Conservation (phyloP, 2,888 invertebrate species). For the Gastracanthus pulcherrimus region DNA sequence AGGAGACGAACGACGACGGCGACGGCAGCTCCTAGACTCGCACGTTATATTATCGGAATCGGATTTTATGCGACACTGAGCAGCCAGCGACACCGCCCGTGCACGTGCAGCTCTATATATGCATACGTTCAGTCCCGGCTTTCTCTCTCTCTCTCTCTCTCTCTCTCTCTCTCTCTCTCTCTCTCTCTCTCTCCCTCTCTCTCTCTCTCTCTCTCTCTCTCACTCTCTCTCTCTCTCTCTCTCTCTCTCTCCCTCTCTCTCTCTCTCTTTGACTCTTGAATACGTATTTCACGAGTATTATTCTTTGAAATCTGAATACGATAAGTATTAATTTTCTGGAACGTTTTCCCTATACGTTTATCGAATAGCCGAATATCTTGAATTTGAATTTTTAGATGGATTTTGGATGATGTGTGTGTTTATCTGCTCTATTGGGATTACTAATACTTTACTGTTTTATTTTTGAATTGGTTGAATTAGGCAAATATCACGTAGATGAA, state of each 20-base stretch:
- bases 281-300: constrained; percentile 22
- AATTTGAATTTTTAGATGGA: neutral
- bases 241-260: neutral
- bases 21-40: neutral
- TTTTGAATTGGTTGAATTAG: too few relatives aligned
- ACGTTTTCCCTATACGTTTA: neutral
- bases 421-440: too few relatives aligned
- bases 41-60: constrained; percentile 45
- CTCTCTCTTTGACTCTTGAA: neutral
- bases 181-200: neutral
- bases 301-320: constrained; percentile 17
- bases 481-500: too few relatives aligned
- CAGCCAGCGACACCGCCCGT: neutral
- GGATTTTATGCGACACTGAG: constrained; percentile 51
- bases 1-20: constrained; percentile 16
- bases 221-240: too few relatives aligned
- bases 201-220: neutral
- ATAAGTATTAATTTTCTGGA: constrained; percentile 21
- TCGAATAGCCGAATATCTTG: neutral
- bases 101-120: neutral
- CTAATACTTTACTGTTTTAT: too few relatives aligned
- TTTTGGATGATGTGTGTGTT: neutral
- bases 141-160: neutral
- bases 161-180: neutral
- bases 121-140: neutral